These are phyloP conservation scores for Acanthurus lineatus DNA, from an alignment of 2,797 vertebrate species.

Conservation along the genomic window DNA sequence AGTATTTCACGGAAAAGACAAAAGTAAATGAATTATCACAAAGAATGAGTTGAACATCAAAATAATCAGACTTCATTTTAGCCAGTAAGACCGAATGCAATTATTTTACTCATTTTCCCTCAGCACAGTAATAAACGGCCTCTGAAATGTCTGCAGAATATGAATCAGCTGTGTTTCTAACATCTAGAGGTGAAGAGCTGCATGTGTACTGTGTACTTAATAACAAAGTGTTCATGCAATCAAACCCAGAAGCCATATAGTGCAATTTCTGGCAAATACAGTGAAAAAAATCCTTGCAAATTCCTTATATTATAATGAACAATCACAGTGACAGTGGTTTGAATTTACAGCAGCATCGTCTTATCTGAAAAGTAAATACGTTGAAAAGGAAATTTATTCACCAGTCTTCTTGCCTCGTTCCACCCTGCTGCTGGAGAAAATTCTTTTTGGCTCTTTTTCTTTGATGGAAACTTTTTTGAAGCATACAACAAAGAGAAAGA, in stretches of 20 bases:
- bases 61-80: conserved; percentile 67
- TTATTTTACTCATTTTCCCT: conserved; percentile 57
- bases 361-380: conserved; percentile 40
- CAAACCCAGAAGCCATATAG: conserved; percentile 65
- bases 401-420: conserved; percentile 10
- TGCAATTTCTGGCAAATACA: conserved; percentile 51
- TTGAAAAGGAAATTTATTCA: conserved; percentile 16
- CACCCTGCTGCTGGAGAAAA: conserved; percentile 1
- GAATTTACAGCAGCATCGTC: conserved; percentile 28
- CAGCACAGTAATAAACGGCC: conserved; percentile 51
- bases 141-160: conserved; percentile 69
- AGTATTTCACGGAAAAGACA: conserved; percentile 65
- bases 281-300: conserved; percentile 17
- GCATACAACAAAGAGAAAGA: conserved; percentile 11
- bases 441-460: conserved; percentile 4
- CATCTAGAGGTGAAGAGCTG: conserved; percentile 71
- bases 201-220: conserved; percentile 69
- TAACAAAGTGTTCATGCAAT: conserved; percentile 77
- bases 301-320: conserved; percentile 47
- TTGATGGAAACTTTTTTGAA: conserved; percentile 23
- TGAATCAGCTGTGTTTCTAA: conserved; percentile 70
- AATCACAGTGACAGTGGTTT: conserved; percentile 15
- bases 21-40: conserved; percentile 69
- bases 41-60: conserved; percentile 58
- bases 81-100: conserved; percentile 54